Evolutionary conservation across 2,797 vertebrate species (phyloP).

Genomic region (Peromyscus eremicus): DNA sequence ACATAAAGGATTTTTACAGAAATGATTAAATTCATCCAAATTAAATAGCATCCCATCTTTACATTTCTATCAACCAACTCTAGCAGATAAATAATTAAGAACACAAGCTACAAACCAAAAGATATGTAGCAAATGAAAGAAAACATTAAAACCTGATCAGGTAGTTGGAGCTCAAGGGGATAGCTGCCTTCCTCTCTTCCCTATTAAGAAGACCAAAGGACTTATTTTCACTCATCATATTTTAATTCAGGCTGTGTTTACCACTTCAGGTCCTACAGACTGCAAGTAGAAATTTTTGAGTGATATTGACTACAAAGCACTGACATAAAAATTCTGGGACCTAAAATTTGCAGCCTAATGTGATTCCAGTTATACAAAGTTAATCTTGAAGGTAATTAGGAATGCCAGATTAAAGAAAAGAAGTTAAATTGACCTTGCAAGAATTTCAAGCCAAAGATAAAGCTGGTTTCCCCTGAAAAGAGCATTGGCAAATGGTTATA

Average conservation of each 20-base stretch:
- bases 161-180: background rate
- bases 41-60: background rate
- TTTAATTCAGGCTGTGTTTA: conserved; percentile 61
- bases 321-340: conserved; percentile 2
- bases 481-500: conserved; percentile 49
- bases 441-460: conserved; percentile 39
- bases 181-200: background rate
- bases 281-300: conserved; percentile 34
- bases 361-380: conserved; percentile 31
- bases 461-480: conserved; percentile 28
- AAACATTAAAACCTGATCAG: conserved; percentile 15
- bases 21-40: background rate
- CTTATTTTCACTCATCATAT: conserved; percentile 40
- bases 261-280: background rate
- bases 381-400: conserved; percentile 62
- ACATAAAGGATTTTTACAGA: background rate
- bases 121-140: conserved; percentile 1
- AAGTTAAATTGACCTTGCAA: conserved; percentile 62
- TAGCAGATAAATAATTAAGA: background rate
- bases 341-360: background rate
- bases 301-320: conserved; percentile 42
- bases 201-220: conserved; percentile 60
- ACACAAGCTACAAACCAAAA: background rate
- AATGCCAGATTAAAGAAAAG: conserved; percentile 59
- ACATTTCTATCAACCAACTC: background rate